phyloP scores from a whole-genome alignment of 2,888 invertebrate species.

The Sturmia bella region DNA sequence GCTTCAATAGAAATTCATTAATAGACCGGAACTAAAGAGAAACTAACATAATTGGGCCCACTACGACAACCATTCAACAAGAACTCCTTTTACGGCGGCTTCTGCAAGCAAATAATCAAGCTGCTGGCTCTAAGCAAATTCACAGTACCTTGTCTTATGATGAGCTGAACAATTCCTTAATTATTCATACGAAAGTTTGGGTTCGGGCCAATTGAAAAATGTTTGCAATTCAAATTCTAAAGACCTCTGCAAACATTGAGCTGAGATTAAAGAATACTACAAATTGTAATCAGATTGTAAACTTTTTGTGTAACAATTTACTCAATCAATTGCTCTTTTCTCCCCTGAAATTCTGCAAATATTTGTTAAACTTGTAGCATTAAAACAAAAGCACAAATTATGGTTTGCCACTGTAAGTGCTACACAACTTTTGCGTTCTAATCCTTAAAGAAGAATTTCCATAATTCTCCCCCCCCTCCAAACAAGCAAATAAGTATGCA shows the following conservation, averaged over 20 bases:
- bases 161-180: no score
- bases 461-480: background rate
- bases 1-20: no score
- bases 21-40: no score
- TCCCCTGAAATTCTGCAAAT: background rate
- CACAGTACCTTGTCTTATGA: no score
- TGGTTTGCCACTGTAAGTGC: conserved; percentile 21
- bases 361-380: conserved; percentile 35
- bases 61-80: no score
- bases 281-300: background rate
- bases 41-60: no score
- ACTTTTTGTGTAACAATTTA: background rate
- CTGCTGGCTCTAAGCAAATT: no score
- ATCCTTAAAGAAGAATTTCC: conserved; percentile 24
- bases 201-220: background rate
- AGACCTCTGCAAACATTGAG: background rate
- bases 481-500: background rate
- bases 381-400: conserved; percentile 28
- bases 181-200: background rate
- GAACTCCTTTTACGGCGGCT: no score
- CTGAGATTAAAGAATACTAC: background rate
- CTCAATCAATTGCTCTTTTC: background rate
- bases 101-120: no score
- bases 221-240: background rate
- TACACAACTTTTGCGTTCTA: conserved; percentile 19